phyloP scores from a whole-genome alignment of 2,888 invertebrate species.

The Machimus atricapillus region DNA sequence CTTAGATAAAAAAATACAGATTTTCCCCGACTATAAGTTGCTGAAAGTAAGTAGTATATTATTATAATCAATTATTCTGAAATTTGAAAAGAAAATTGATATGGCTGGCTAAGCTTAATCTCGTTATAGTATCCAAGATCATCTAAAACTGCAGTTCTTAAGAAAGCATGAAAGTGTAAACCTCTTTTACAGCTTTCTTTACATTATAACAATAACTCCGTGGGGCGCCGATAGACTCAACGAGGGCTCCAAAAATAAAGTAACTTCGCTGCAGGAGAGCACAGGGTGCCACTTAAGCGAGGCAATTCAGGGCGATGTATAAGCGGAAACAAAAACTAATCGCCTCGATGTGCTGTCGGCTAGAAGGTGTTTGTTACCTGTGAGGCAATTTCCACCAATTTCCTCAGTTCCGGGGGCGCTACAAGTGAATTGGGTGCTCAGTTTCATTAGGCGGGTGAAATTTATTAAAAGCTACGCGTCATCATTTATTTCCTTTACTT shows the following conservation, averaged over 20 bases:
- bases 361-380: not conserved
- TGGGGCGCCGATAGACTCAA: not conserved
- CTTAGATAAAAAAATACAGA: too few relatives aligned
- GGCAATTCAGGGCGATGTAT: not conserved
- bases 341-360: not conserved
- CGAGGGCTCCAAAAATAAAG: not conserved
- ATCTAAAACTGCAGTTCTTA: not conserved
- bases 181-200: not conserved
- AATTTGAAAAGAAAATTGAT: too few relatives aligned
- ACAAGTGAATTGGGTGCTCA: not conserved
- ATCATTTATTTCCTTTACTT: slow-evolving; percentile 11
- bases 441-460: not conserved
- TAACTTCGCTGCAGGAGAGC: not conserved
- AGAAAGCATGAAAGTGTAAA: not conserved
- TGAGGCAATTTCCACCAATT: not conserved
- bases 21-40: too few relatives aligned
- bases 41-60: too few relatives aligned
- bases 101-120: too few relatives aligned
- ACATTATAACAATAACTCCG: not conserved
- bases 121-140: too few relatives aligned
- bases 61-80: too few relatives aligned
- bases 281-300: not conserved
- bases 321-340: not conserved
- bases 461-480: slow-evolving; percentile 24
- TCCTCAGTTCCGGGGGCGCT: not conserved